Evolutionary conservation across 2,888 invertebrate genomes (phyloP), one percentile per base, ranked within the genome.

Genomic region (Morpho helenor): DNA sequence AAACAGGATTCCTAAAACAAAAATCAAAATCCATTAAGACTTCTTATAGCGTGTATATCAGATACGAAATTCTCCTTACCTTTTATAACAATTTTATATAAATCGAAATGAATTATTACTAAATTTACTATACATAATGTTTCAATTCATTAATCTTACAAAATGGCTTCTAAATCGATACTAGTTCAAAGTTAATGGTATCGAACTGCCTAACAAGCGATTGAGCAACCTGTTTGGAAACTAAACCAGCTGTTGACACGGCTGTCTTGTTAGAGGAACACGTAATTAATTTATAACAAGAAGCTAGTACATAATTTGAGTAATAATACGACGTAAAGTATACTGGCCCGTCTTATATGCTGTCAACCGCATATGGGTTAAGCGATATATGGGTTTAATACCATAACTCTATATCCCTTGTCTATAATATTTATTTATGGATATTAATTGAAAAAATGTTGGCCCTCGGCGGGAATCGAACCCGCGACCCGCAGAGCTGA

Each of bases 221-320:
- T 44, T 46, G 56, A 60, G 58, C 49, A 46, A 60, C 53, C 56
- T 54, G 57, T 44, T 58, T 48, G 45, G 54, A 55, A 56, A 65
- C 61, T 63, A 58, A 64, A 56, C 59, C 64, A 63, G 61, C 62
- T 64, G 66, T 62, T 66, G 66, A 64, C 64, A 63, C 49, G 59
- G 52, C 61, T 61, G 59, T 59, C 65, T 60, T 65, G 66, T 64
- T 65, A 57, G 60, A 46, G 59, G 58, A 62, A 54, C 64, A 52
- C 54, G 61, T 67, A 64, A 67, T 67, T 67, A 67, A 65, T 67
- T 61, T 60, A 60, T 59, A 64, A 64, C 66, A 61, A 67, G 61
- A 61, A 62, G 63, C 62, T 62, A 64, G 51, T 51, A 64, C 62
- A 64, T 64, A 61, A 63, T 65, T 62, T 60, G 49, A 48, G 46